These are phyloP conservation scores for Ammospiza nelsoni DNA, from an alignment of 2,113 vertebrate species.

Conservation along the genomic window DNA sequence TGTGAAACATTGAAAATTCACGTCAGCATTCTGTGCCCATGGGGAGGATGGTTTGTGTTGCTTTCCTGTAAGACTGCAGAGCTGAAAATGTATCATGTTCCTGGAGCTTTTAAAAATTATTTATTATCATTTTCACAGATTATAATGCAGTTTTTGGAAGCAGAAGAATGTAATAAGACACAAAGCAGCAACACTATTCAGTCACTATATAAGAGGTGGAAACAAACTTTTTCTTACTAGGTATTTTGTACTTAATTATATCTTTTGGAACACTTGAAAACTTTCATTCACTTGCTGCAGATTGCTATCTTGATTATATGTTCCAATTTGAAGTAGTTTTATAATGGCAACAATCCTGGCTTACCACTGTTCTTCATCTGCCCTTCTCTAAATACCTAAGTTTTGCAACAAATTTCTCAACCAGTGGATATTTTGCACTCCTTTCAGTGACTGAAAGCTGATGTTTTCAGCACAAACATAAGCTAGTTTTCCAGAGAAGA, in stretches of 20 bases:
- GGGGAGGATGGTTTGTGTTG: background rate
- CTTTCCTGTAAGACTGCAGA: background rate
- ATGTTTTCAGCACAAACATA: background rate
- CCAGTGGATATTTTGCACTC: background rate
- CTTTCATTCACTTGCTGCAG: background rate
- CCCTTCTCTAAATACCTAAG: background rate
- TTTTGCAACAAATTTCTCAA: background rate
- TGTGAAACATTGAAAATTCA: background rate
- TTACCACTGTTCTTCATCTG: background rate
- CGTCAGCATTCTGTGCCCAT: rapidly evolving
- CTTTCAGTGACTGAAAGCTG: background rate
- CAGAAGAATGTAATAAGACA: background rate
- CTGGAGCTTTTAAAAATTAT: background rate
- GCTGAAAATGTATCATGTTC: rapidly evolving
- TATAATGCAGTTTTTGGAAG: background rate
- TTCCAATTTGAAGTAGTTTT: background rate
- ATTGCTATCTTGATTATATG: background rate
- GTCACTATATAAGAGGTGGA: background rate
- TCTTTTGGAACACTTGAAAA: background rate
- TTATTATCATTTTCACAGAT: background rate
- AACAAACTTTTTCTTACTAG: background rate
- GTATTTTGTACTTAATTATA: background rate
- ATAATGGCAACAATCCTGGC: background rate
- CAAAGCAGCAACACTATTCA: background rate
- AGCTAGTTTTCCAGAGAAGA: background rate